phyloP scores from a whole-genome alignment of 1,140 invertebrate species.

The Plodia interpunctella region DNA sequence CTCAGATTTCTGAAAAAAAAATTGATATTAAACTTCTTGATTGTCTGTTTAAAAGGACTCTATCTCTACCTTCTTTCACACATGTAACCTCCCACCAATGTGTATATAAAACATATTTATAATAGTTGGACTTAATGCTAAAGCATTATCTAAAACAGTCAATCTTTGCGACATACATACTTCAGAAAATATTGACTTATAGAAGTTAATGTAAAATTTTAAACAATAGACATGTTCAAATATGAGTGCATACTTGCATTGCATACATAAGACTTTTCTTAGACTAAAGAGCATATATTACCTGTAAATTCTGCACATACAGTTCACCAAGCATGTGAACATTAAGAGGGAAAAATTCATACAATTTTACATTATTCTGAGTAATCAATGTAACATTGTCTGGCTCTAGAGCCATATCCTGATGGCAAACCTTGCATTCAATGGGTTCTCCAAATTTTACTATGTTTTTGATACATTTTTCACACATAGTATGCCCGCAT shows the following conservation, averaged over 20 bases:
- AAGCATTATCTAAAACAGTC: no score
- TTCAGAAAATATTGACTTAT: no score
- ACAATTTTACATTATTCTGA: conserved; percentile 41
- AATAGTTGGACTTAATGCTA: no score
- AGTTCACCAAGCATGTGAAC: conserved; percentile 55
- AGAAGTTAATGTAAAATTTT: no score
- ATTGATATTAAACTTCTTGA: conserved; percentile 1
- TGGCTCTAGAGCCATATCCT: conserved; percentile 35
- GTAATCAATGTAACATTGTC: conserved; percentile 28
- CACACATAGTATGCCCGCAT: conserved; percentile 68
- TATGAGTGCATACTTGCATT: no score
- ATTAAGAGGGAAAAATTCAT: conserved; percentile 56
- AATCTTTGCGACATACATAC: no score
- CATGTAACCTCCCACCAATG: no score
- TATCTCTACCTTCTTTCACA: no score
- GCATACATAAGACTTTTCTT: not conserved
- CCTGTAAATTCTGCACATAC: conserved; percentile 28
- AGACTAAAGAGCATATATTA: conserved; percentile 20
- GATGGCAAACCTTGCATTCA: conserved; percentile 59
- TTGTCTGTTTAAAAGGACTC: not conserved
- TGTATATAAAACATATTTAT: no score
- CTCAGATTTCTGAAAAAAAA: conserved; percentile 1
- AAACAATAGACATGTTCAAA: no score
- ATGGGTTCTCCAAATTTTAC: conserved; percentile 50
- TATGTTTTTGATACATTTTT: conserved; percentile 57